Evolutionary conservation across 2,888 invertebrate genomes (phyloP), one percentile per base, ranked within the genome.

Genomic region (Thera obeliscata): DNA sequence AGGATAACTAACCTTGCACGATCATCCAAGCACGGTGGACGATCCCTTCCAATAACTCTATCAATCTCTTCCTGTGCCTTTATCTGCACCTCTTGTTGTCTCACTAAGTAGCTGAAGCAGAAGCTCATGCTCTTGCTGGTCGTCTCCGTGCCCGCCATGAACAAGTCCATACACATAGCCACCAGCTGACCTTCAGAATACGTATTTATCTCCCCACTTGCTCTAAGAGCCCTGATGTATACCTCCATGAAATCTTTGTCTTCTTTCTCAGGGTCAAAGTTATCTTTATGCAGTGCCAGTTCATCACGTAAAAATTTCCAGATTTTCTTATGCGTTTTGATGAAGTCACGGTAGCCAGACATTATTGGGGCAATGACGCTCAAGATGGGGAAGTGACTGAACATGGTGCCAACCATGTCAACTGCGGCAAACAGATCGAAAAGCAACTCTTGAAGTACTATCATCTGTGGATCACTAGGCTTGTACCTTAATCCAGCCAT

Each of bases 91-190:
- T 95, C 94, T 33, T 96, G 96, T 77, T 96, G 94, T 22, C 96
- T 89, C 4, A 97, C 94, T 76, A 98, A 84, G 80, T 97, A 96
- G 73, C 97, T 93, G 76, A 97, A 96, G 67, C 96, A 95, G 80
- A 97, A 97, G 41, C 96, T 95, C 78, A 97, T 90, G 46, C 96
- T 95, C 83, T 97, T 97, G 61, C 95, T 96, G 0, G 97, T 97
- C 0, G 98, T 98, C 88, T 98, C 98, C 0, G 97, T 96, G 0
- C 97, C 98, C 35, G 97, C 98, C 94, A 97, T 95, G 78, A 98
- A 98, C 94, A 98, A 95, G 78, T 98, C 98, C 94, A 97, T 93
- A 78, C 97, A 97, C 78, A 96, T 95, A 0, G 97, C 97, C 66
- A 97, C 85, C 61, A 98, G 87, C 77, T 97, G 97, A 7, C 95